These are phyloP conservation scores for Neogobius melanostomus DNA, from an alignment of 2,113 vertebrate species.

Conservation along the genomic window DNA sequence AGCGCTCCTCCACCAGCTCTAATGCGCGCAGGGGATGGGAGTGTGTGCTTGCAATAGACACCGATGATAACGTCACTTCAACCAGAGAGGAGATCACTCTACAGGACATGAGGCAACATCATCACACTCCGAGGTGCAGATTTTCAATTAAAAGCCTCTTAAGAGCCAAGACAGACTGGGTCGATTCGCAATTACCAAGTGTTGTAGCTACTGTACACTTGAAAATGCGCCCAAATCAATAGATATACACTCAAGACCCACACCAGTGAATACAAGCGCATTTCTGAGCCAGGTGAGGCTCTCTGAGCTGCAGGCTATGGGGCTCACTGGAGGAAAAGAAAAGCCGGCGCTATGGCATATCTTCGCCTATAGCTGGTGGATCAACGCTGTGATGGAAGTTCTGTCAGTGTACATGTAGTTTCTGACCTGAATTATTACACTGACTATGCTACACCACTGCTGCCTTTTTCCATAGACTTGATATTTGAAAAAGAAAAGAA, in stretches of 20 bases:
- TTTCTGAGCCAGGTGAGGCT: slow-evolving; percentile 16
- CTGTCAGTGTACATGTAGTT: too few species aligned
- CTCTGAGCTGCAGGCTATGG: slow-evolving; percentile 8
- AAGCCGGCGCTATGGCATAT: slow-evolving; percentile 24
- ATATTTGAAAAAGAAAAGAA: too few species aligned
- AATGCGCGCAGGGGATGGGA: slow-evolving; percentile 15
- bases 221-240: slow-evolving; percentile 44
- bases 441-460: not conserved
- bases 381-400: slow-evolving; percentile 38
- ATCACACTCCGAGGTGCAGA: slow-evolving; percentile 24
- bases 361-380: slow-evolving; percentile 31
- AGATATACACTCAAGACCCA: slow-evolving; percentile 13
- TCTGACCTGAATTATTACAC: not conserved
- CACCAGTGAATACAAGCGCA: not conserved
- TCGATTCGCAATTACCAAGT: slow-evolving; percentile 55
- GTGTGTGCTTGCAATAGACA: slow-evolving; percentile 8
- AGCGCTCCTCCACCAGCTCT: slow-evolving; percentile 14
- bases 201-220: slow-evolving; percentile 40
- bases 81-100: not conserved
- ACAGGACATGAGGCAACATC: slow-evolving; percentile 5
- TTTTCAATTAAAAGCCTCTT: slow-evolving; percentile 43
- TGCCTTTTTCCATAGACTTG: too few species aligned
- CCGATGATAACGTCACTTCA: not conserved
- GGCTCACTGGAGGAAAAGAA: slow-evolving; percentile 24
- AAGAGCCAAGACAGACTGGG: slow-evolving; percentile 27